A percentile compares a stretch with the other conserved stretches of the same genome.
These are phyloP conservation scores for Drosophila trapezifrons DNA, from an alignment of 1,140 invertebrate species.

Conservation along the genomic window DNA sequence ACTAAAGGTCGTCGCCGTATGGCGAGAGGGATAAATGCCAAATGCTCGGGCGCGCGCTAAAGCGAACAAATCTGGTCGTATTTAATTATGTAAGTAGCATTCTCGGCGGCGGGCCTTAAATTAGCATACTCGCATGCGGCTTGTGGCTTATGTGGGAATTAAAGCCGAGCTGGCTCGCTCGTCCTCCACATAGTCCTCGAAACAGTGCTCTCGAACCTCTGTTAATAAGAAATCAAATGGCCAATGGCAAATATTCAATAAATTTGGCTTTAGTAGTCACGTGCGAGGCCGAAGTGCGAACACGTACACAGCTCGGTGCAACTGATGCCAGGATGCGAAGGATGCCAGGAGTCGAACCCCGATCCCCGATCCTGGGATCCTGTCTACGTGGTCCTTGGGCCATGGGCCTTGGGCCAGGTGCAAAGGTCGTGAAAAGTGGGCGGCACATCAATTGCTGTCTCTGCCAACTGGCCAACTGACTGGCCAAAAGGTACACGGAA, in stretches of 20 bases:
- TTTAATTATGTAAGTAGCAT: slow-evolving; percentile 65
- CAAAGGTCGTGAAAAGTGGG: slow-evolving; percentile 75
- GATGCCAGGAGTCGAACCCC: neutral
- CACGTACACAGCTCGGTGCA: slow-evolving; percentile 71
- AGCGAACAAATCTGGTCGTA: slow-evolving; percentile 30
- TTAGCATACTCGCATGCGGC: slow-evolving; percentile 49
- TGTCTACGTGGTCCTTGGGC: slow-evolving; percentile 45
- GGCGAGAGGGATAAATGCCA: slow-evolving; percentile 27
- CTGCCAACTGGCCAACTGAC: slow-evolving; percentile 65
- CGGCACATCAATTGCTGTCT: slow-evolving; percentile 76
- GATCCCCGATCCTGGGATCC: slow-evolving; percentile 10
- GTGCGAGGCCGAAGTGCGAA: slow-evolving; percentile 73
- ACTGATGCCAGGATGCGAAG: slow-evolving; percentile 62
- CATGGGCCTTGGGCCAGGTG: slow-evolving; percentile 58
- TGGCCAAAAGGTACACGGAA: neutral
- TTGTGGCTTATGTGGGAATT: slow-evolving; percentile 2
- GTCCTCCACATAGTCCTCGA: too few relatives aligned
- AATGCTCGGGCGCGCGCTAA: slow-evolving; percentile 16
- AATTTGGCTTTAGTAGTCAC: slow-evolving; percentile 76
- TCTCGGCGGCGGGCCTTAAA: slow-evolving; percentile 29
- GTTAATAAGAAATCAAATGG: slow-evolving; percentile 82
- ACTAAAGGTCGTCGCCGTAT: slow-evolving; percentile 17
- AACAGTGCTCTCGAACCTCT: slow-evolving; percentile 8
- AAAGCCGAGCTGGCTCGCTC: neutral
- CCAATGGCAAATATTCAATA: slow-evolving; percentile 82